Evolutionary conservation across 1,140 invertebrate genomes (phyloP), one percentile per base, ranked within the genome.

Genomic region (Bombyx mandarina): DNA sequence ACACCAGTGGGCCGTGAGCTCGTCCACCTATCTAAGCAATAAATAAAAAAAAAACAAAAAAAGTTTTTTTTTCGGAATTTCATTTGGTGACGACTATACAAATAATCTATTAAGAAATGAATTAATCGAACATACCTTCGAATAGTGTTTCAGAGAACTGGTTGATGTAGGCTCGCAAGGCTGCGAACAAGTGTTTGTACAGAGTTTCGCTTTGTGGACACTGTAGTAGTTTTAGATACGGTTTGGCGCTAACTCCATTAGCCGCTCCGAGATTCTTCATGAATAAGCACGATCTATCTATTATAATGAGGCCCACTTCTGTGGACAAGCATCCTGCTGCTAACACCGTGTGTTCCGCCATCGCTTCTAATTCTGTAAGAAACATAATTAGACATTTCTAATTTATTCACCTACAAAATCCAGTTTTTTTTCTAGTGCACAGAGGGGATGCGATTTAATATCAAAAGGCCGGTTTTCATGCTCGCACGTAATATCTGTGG

Each of bases 181-280:
- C 93, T 8, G 96, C 96, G 86, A 99, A 98, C 4, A 97, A 91
- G 77, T 98, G 96, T 66, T 95, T 94, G 66, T 96, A 93, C 35
- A 98, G 85, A 8, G 90, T 92, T 82, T 98, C 97, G 43, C 96
- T 97, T 77, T 98, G 97, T 4, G 96, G 94, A 35, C 95, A 90
- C 83, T 95, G 93, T 8, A 99, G 89, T 66, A 98, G 94, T 6
- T 92, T 91, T n/a, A 99, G 77, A 75, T 98, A 96, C 43, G 89
- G 85, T 93, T 95, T 72, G 89, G 92, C 91, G 93, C 95, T 88
- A 7, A 91, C 76, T 73, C 96, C 96, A 54, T 96, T 94, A 6
- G 90, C 88, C 7, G 95, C 87, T 43, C 91, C 80, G 43, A 97
- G 93, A 75, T 96, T 93, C 62, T 94, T 92, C 62, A 93, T 94